These are phyloP conservation scores for Drosophila virilis DNA, from an alignment of 1,140 invertebrate species.

Conservation along the genomic window DNA sequence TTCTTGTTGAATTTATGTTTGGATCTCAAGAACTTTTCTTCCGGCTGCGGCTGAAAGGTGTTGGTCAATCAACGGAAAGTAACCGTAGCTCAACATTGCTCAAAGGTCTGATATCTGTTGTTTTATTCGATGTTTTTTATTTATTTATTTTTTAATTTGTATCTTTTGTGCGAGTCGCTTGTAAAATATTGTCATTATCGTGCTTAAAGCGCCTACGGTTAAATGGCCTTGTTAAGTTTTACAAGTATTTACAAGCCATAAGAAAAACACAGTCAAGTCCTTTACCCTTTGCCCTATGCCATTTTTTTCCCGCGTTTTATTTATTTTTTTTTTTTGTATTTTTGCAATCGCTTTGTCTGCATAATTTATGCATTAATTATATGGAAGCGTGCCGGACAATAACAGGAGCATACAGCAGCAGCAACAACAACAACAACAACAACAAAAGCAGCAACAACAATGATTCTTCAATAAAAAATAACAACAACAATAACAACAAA, in stretches of 20 bases:
- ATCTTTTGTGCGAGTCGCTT: conserved; percentile 33
- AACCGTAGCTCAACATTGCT: background rate
- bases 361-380: conserved; percentile 69
- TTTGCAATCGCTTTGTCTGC: conserved; percentile 50
- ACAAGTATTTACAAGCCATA: conserved; percentile 48
- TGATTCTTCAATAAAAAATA: conserved; percentile 27
- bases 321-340: conserved; percentile 8
- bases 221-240: conserved; percentile 58
- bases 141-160: background rate
- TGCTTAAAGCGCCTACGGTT: conserved; percentile 59
- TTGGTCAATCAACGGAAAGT: background rate
- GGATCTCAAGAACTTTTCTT: no score
- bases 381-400: conserved; percentile 40
- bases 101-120: background rate
- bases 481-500: conserved; percentile 7
- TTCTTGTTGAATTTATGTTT: no score
- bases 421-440: background rate
- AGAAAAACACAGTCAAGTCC: conserved; percentile 22
- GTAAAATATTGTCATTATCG: conserved; percentile 65
- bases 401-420: conserved; percentile 8
- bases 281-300: background rate
- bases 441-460: conserved; percentile 6
- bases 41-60: background rate
- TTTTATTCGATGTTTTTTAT: background rate
- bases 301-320: background rate